Base-by-base conservation (phyloP, 2,888 invertebrate species). In the Tridacna crocea region DNA sequence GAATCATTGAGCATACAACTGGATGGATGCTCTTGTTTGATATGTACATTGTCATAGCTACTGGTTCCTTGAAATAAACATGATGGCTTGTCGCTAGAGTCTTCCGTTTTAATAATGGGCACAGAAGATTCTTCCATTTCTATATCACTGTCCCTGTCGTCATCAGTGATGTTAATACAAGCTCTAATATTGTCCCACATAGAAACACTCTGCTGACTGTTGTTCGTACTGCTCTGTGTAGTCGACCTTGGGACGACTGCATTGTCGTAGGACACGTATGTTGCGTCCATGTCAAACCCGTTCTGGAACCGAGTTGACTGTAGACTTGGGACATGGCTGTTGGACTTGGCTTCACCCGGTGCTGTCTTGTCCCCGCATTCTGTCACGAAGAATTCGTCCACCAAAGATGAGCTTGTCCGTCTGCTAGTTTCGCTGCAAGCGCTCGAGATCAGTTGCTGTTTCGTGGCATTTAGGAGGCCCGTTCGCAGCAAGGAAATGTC, bases 131-230 rank as follows among this genome's bases (percentile, higher is more conserved):
- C 84, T 36, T 87, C 82, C 80, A 86, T 80, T 68, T 80, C 76
- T 63, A 81, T 76, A 19, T 84, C 83, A 72, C 84, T 86, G 75
- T 79, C 78, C n/a, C 74, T 61, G 73, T 78, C 79, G 63, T 84
- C 84, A 19, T 85, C 83, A 4, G 82, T 82, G 47, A 84, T 80
- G 72, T 92, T 88, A 72, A 92, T 92, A 87, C 91, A 89, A 63
- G 89, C 89, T 66, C 90, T 85, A 22, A 93, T 85, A 81, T 92
- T 92, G 61, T 93, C 93, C 93, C 92, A 92, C 77, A 92, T 75
- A 0, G 92, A 91, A 75, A 89, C 89, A 0, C 68, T 51, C 22
- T 66, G 70, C 10, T 46, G 48, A 27, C 66, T 19, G 26, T n/a
- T 60, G 24, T 24, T 27, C 36, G 13, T 72, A 65, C 72, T 65